Percentiles rank a stretch among this genome's conserved stretches.
These are phyloP conservation scores for Sesia apiformis DNA, from an alignment of 2,888 invertebrate genomes.

Conservation along the genomic window DNA sequence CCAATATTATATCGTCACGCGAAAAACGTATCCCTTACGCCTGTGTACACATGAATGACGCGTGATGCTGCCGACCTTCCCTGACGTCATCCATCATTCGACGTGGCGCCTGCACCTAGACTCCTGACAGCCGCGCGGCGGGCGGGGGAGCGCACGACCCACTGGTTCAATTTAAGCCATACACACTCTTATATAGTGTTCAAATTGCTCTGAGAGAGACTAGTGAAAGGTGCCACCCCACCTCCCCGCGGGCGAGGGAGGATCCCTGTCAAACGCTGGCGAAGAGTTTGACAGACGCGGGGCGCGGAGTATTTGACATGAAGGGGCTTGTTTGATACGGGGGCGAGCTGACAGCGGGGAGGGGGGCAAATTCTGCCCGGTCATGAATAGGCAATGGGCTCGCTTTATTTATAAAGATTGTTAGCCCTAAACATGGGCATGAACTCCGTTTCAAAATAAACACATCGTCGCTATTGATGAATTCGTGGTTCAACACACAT, in stretches of 20 bases:
- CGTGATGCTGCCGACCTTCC: constrained; percentile 73
- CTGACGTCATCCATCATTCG: constrained; percentile 74
- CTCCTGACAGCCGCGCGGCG: constrained; percentile 58
- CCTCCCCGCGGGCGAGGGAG: constrained; percentile 66
- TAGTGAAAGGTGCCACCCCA: constrained; percentile 54
- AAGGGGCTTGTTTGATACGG: constrained; percentile 75
- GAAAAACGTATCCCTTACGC: constrained; percentile 75
- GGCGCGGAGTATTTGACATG: constrained; percentile 74
- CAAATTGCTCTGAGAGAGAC: constrained; percentile 10
- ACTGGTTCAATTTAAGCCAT: constrained; percentile 22
- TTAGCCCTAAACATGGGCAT: constrained; percentile 53
- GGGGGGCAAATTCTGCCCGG: constrained; percentile 66
- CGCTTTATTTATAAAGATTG: constrained; percentile 74
- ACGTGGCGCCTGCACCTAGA: constrained; percentile 73
- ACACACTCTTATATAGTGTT: constrained; percentile 12
- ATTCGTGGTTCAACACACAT: not conserved
- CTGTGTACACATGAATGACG: constrained; percentile 75
- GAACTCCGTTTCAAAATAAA: constrained; percentile 58
- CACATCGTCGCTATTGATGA: constrained; percentile 39
- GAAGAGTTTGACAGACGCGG: constrained; percentile 75
- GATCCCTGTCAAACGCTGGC: constrained; percentile 74
- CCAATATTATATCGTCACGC: constrained; percentile 73
- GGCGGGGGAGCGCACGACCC: constrained; percentile 20
- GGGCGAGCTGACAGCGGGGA: constrained; percentile 54
- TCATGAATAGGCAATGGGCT: constrained; percentile 75